Conservation (phyloP, 2,888 invertebrate genomes). For the Syrphus vitripennis region DNA sequence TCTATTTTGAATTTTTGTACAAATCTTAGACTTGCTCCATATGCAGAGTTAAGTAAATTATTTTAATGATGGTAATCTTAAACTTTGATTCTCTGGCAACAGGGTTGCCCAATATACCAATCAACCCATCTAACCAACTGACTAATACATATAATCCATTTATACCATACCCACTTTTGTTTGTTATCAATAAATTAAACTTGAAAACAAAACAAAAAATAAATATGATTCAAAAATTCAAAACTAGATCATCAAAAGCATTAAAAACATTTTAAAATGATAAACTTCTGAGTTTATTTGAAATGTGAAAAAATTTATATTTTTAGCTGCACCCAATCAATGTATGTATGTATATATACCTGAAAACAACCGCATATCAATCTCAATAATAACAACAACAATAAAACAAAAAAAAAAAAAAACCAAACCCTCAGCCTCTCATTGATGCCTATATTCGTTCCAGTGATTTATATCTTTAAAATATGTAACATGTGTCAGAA, state of each 20-base stretch:
- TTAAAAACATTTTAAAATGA: constrained; percentile 16
- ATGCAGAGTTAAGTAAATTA: no score
- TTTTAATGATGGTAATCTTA: no score
- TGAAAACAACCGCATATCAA: constrained; percentile 47
- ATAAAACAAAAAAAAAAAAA: not conserved
- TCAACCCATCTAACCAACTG: no score
- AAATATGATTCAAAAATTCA: not conserved
- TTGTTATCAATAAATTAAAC: not conserved
- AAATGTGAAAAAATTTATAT: not conserved
- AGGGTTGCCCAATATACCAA: not conserved
- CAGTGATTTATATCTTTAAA: constrained; percentile 34
- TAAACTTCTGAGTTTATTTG: not conserved
- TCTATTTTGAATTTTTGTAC: no score
- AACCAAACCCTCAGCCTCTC: not conserved
- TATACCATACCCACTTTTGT: not conserved
- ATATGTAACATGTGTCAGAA: constrained; percentile 35
- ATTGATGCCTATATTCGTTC: not conserved
- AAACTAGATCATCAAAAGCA: constrained; percentile 1
- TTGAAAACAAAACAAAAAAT: not conserved
- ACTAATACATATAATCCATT: not conserved
- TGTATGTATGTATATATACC: no score
- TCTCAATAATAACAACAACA: not conserved
- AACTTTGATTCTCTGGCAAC: no score
- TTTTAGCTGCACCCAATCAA: constrained; percentile 40
- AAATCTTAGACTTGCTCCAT: no score